Conservation (phyloP, 2,888 invertebrate genomes). For the Allophyes oxyacanthae region DNA sequence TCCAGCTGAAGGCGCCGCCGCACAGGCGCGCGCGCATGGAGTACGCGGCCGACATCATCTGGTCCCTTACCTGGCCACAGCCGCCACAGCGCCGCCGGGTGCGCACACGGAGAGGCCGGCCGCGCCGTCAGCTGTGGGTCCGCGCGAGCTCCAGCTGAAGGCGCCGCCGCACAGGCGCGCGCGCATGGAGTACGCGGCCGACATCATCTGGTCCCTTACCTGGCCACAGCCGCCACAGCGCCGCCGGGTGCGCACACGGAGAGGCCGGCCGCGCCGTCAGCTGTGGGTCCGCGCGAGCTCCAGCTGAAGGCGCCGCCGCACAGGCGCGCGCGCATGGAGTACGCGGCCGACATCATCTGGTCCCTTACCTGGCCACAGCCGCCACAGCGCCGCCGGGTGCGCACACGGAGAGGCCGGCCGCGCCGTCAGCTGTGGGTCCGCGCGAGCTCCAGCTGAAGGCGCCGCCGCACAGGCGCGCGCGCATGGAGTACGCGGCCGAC, state of each 20-base stretch:
- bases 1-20: no score
- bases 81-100: no score
- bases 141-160: no score
- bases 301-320: conserved; percentile 1
- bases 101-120: no score
- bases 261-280: conserved; percentile 97
- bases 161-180: no score
- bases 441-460: conserved; percentile 98
- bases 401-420: conserved; percentile 95
- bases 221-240: conserved; percentile 97
- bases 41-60: no score
- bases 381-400: conserved; percentile 98
- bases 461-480: conserved; percentile 94
- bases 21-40: no score
- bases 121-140: no score
- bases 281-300: conserved; percentile 73
- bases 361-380: conserved; percentile 92
- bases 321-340: no score
- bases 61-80: no score
- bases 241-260: conserved; percentile 98
- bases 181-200: no score
- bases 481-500: conserved; percentile 97
- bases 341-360: background rate
- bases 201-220: conserved; percentile 45
- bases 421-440: conserved; percentile 96